phyloP scores from a whole-genome alignment of 2,888 invertebrate genomes.

The Drosophila diplacantha region DNA sequence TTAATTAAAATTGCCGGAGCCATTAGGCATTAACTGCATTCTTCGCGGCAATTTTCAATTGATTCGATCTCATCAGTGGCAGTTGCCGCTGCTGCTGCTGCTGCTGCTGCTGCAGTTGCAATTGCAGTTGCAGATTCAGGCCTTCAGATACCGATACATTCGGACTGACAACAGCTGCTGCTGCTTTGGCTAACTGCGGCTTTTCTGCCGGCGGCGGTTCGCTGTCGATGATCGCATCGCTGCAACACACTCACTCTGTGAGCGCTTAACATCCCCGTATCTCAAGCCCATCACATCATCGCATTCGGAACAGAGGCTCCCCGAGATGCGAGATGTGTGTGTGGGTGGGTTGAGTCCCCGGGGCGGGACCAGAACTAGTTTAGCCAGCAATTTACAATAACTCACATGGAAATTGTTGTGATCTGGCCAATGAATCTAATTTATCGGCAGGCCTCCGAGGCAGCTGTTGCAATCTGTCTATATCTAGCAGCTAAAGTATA shows the following conservation, averaged over 20 bases:
- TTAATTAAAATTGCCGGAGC: slow-evolving; percentile 43
- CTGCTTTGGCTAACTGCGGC: slow-evolving; percentile 16
- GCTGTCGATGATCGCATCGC: slow-evolving; percentile 41
- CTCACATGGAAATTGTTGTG: slow-evolving; percentile 46
- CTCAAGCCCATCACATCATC: slow-evolving; percentile 42
- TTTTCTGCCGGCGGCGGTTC: slow-evolving; percentile 13
- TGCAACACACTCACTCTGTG: slow-evolving; percentile 16
- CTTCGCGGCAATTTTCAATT: slow-evolving; percentile 52
- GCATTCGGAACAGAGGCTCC: slow-evolving; percentile 32
- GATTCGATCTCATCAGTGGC: slow-evolving; percentile 42
- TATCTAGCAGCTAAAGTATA: slow-evolving; percentile 14
- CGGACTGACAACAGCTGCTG: slow-evolving; percentile 32
- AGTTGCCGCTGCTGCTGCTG: slow-evolving; percentile 11
- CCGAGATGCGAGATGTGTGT: slow-evolving; percentile 14
- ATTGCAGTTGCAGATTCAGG: slow-evolving; percentile 37
- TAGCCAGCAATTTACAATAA: slow-evolving; percentile 47
- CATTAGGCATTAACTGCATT: slow-evolving; percentile 47
- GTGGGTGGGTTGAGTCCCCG: slow-evolving; percentile 45
- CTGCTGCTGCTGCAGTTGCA: slow-evolving; percentile 12
- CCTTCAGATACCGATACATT: slow-evolving; percentile 38
- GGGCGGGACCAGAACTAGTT: slow-evolving; percentile 54
- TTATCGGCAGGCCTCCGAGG: slow-evolving; percentile 44
- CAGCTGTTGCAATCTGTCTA: slow-evolving; percentile 38
- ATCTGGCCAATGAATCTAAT: slow-evolving; percentile 58
- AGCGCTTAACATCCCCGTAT: slow-evolving; percentile 30